A percentile compares a stretch with the other conserved stretches of the same genome.
Evolutionary conservation across 2,888 invertebrate species (phyloP).

Genomic region (Lepidocyrtoides sp.): DNA sequence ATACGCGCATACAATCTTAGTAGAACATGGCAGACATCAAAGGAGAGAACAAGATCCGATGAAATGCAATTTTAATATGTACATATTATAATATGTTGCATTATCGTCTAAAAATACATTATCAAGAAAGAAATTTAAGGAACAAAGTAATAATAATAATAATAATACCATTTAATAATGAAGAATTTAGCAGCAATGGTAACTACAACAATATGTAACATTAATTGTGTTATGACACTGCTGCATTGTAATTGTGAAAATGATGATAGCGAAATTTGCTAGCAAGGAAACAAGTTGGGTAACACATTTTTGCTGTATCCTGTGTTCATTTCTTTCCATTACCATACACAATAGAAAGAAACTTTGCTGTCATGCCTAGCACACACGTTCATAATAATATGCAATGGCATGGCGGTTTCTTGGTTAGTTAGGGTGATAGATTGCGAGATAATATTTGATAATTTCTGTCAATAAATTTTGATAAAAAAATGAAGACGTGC

Average conservation of each 20-base stretch:
- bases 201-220: neutral
- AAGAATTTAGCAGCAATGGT: neutral
- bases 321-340: too few relatives aligned
- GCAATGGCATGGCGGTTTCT: neutral
- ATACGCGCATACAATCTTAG: slow-evolving; percentile 5
- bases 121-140: neutral
- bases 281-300: slow-evolving; percentile 4
- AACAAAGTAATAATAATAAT: slow-evolving; percentile 8
- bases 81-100: neutral
- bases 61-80: slow-evolving; percentile 22
- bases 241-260: neutral
- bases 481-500: too few relatives aligned
- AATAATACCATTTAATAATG: neutral
- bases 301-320: too few relatives aligned
- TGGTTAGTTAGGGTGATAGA: neutral
- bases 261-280: neutral
- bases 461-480: neutral
- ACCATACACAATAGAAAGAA: too few relatives aligned
- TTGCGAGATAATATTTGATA: too few relatives aligned
- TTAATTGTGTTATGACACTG: slow-evolving; percentile 42
- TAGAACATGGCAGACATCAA: neutral
- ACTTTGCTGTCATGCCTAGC: too few relatives aligned
- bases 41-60: neutral
- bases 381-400: too few relatives aligned
- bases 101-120: neutral